Evolutionary conservation across 2,113 vertebrate genomes (phyloP).

Genomic region (Megaptera novaeangliae): DNA sequence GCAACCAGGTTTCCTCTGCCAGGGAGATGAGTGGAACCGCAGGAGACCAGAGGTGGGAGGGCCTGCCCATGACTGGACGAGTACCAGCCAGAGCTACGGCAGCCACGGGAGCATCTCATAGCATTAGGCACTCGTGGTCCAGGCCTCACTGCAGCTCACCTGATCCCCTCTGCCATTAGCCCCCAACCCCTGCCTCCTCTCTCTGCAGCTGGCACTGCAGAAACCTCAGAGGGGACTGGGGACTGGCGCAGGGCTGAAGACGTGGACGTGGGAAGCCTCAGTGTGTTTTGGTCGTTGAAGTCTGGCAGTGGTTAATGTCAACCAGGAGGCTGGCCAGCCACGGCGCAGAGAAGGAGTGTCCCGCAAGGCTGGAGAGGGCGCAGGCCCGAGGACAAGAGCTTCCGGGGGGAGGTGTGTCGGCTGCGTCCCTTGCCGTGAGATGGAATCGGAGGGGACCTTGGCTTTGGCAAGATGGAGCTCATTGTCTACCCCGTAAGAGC

Average conservation of each 20-base stretch:
- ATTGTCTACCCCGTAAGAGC: accelerated
- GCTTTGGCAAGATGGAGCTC: background rate
- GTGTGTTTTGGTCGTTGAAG: background rate
- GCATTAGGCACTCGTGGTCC: accelerated
- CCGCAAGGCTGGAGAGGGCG: accelerated
- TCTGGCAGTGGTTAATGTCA: background rate
- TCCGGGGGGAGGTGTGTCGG: too few species aligned
- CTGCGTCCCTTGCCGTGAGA: background rate
- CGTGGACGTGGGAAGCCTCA: accelerated
- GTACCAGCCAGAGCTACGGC: accelerated
- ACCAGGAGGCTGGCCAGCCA: accelerated
- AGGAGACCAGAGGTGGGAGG: background rate
- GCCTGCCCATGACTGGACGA: accelerated
- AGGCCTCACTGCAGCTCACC: background rate
- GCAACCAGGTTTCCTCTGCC: background rate
- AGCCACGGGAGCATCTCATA: accelerated
- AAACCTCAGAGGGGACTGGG: background rate
- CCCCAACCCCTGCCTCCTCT: background rate
- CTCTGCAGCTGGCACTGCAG: background rate
- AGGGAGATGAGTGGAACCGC: accelerated
- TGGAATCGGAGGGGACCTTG: background rate
- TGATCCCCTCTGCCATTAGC: accelerated
- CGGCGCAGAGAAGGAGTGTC: accelerated
- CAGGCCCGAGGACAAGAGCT: background rate
- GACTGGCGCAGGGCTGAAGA: background rate